Base-by-base conservation (phyloP, 30 jellyfish, hydroid and myxozoan genomes). In the Pseudorhiza aurosa region DNA sequence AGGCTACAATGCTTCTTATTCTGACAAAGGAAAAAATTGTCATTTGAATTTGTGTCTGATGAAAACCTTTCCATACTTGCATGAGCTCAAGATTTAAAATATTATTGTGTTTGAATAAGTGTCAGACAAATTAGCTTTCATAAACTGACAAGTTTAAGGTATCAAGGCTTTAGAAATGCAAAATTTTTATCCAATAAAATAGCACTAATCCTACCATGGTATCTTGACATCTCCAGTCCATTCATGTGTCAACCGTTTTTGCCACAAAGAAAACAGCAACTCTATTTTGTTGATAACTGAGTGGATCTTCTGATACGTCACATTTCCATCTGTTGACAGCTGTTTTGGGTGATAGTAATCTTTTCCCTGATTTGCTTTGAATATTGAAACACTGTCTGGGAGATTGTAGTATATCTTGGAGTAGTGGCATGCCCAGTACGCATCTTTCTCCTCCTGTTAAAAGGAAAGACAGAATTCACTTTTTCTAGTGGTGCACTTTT, bases 381-480 rank as follows among this genome's bases (percentile, higher is more conserved):
- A 30, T 1, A 80, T 65, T 43, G 39, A 49, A 4, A 10, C 40
- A 47, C 84, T 60, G 84, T 80, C 91, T 25, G 91, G 91, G 5
- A 80, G 84, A 18, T 43, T 62, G 91, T 64, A 32, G 65, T 25
- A 56, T 1, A 80, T 63, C 71, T 80, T 80, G 2, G 84, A 46
- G 29, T 64, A 80, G 42, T 80, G 50, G 15, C 35, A 39, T 8
- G 25, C 18, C 91, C 83, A 51, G 36, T 43, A 80, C 0, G 83
- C 91, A 31, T 80, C 91, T 35, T 65, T 65, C 68, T 77, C 84
- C 15, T 80, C 91, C 91, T 80, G 63, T 29, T 6, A 44, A 42
- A 9, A 2, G 2, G 24, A 19, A 12, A 29, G 78, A 36, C 4
- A 64, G 35, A 58, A 4, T 10, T 58, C n/a, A n/a, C n/a, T n/a